These are phyloP conservation scores for Uropetala carovei DNA, from an alignment of 2,888 invertebrate species.

Conservation along the genomic window DNA sequence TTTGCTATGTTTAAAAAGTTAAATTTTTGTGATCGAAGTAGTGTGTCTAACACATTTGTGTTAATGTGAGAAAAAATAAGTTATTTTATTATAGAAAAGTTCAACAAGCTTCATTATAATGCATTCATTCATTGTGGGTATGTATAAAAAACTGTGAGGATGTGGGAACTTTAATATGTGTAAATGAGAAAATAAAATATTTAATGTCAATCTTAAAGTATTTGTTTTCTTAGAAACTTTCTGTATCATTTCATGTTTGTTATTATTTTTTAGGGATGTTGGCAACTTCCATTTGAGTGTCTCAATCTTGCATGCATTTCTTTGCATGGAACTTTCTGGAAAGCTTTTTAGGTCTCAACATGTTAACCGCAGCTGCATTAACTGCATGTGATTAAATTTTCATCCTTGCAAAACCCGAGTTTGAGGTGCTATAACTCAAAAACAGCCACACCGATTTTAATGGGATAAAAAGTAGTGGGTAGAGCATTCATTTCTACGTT, in stretches of 20 bases:
- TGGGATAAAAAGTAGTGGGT: too few species aligned
- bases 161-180: background rate
- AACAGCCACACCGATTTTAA: too few species aligned
- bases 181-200: slow-evolving; percentile 32
- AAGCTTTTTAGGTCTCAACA: too few species aligned
- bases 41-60: slow-evolving; percentile 21
- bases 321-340: background rate
- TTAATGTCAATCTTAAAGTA: background rate
- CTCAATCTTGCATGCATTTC: background rate
- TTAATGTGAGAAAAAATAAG: slow-evolving; percentile 7
- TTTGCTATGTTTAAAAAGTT: background rate
- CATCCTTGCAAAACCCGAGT: too few species aligned
- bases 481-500: too few species aligned
- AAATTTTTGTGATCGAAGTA: slow-evolving; percentile 24
- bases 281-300: background rate
- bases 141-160: background rate
- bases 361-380: too few species aligned
- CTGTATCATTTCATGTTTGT: background rate
- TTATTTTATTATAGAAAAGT: slow-evolving; percentile 2
- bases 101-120: slow-evolving; percentile 4
- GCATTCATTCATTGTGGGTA: slow-evolving; percentile 13
- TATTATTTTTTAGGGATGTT: background rate
- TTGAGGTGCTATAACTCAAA: too few species aligned
- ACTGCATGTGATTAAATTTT: too few species aligned
- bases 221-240: background rate